phyloP scores from a whole-genome alignment of 1,140 invertebrate genomes.

The Melipona quadrifasciata region DNA sequence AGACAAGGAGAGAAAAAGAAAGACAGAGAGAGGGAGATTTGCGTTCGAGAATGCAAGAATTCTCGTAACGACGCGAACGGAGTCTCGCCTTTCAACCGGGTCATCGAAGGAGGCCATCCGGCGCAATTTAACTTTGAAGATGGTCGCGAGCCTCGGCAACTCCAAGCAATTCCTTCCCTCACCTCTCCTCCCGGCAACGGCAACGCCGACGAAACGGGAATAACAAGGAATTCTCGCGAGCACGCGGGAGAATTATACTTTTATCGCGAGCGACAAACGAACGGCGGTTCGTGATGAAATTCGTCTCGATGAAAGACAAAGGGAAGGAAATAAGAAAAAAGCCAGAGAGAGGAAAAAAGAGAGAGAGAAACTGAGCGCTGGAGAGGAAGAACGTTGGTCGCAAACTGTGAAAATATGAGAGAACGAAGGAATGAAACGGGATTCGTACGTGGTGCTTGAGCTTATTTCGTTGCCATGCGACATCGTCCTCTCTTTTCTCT shows the following conservation, averaged over 20 bases:
- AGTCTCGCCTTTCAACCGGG: background rate
- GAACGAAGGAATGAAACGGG: constrained; percentile 16
- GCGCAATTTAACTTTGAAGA: constrained; percentile 41
- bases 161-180: background rate
- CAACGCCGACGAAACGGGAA: background rate
- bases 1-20: too few species aligned
- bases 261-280: constrained; percentile 1
- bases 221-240: background rate
- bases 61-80: background rate
- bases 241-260: constrained; percentile 45
- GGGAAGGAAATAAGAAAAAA: background rate
- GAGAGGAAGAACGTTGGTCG: constrained; percentile 17
- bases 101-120: constrained; percentile 22
- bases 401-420: constrained; percentile 18
- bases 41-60: background rate
- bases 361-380: background rate
- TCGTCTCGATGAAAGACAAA: background rate
- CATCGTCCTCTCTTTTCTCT: constrained; percentile 5
- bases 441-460: constrained; percentile 19
- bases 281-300: constrained; percentile 7
- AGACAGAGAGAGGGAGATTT: too few species aligned
- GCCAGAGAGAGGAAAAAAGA: background rate
- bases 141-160: background rate
- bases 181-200: too few species aligned
- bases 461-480: constrained; percentile 54